Base-by-base conservation (phyloP, 2,113 vertebrate species). In the Syngnathus scovelli region DNA sequence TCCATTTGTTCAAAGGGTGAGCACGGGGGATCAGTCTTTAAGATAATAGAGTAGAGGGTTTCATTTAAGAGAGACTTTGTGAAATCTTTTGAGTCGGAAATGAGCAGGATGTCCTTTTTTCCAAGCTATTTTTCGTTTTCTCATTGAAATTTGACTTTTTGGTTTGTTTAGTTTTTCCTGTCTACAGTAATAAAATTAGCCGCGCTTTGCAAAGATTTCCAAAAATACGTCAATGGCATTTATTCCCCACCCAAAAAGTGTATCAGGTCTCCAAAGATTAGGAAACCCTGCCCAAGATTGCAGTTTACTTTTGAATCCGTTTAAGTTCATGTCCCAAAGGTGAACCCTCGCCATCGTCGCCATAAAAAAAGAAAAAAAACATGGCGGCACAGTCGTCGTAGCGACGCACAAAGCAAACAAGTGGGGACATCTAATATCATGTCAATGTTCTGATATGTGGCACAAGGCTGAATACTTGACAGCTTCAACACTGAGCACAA, bases 331-430 rank as follows among this genome's bases (percentile, higher is more conserved):
- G 15, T 18, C 15, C 15, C 46, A 16, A 46, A 19, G 48, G 48
- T 7, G 18, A n/a, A 51, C 19, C 19, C 49, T 51, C 19, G 6
- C 16, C 19, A 51, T n/a, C 49, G 19, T 69, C 21, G 8, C 52
- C 83, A 86, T 23, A 87, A 84, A 56, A 2, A 56, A 27, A 56
- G 23, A 56, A 23, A 56, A 27, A 56, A 56, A 56, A 56, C n/a
- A 2, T 77, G 78, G 78, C 81, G 84, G 78, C 75, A 65, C 69
- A 61, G n/a, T 81, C 68, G 79, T 87, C 90, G 83, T 87, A 81
- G 89, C 81, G 83, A 92, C 89, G 15, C 52, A 67, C 79, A 90
- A 85, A 90, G 89, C 90, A 92, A 91, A 92, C 88, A 90, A 84
- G 81, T 78, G 81, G 74, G 74, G 90, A 90, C 86, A 92, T 79